Percentiles rank a stretch among this genome's conserved stretches.
Conservation (phyloP, 2,888 invertebrate species). For the Torymus auratus region DNA sequence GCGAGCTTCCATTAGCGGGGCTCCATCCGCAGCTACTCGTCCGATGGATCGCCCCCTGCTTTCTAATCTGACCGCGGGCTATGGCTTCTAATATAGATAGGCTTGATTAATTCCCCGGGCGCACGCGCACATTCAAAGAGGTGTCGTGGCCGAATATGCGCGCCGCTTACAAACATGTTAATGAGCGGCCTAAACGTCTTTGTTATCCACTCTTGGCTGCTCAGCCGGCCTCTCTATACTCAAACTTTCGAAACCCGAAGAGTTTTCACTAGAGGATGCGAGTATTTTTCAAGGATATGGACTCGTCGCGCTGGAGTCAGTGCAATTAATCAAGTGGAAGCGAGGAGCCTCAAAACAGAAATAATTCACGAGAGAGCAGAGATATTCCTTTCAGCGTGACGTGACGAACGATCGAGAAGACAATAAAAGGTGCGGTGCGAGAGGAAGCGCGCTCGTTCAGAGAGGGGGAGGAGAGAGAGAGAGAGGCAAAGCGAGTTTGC, state of each 20-base stretch:
- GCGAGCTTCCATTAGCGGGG: constrained; percentile 60
- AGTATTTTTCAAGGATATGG: too few species aligned
- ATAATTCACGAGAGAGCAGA: neutral
- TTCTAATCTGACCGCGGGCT: constrained; percentile 72
- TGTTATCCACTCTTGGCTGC: too few species aligned
- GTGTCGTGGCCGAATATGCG: neutral
- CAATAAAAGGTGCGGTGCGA: too few species aligned
- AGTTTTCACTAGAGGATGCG: too few species aligned
- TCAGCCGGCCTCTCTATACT: too few species aligned
- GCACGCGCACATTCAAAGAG: neutral
- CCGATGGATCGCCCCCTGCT: constrained; percentile 58
- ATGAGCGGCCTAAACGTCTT: too few species aligned
- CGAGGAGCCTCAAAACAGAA: too few species aligned
- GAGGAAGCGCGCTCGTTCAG: neutral
- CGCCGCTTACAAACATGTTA: neutral
- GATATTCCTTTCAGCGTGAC: constrained; percentile 63
- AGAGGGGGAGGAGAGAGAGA: neutral
- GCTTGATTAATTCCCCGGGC: constrained; percentile 71
- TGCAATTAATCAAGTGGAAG: too few species aligned
- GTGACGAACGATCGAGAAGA: constrained; percentile 45
- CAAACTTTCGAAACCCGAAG: too few species aligned
- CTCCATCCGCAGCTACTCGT: constrained; percentile 45
- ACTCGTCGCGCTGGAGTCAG: too few species aligned
- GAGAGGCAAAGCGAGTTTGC: constrained; percentile 12
- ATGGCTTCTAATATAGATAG: constrained; percentile 72